A percentile compares a stretch with the other conserved stretches of the same genome.
These are phyloP conservation scores for Hassar affinis DNA, from an alignment of 2,113 vertebrate genomes.

Conservation along the genomic window DNA sequence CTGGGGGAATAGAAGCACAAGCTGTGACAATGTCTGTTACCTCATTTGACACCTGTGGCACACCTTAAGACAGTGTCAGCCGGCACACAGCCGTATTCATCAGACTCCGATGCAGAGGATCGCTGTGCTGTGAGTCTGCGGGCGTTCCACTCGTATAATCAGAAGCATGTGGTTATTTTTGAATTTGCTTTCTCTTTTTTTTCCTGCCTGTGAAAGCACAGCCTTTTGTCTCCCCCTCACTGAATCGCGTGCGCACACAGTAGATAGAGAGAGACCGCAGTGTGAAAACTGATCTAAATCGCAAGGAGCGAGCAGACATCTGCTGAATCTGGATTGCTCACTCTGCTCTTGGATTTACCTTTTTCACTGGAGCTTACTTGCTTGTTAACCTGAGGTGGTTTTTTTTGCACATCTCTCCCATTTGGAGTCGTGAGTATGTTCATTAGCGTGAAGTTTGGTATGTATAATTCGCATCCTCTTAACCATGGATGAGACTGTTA, in stretches of 20 bases:
- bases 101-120: conserved; percentile 61
- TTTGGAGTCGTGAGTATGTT: conserved; percentile 41
- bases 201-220: conserved; percentile 48
- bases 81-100: conserved; percentile 55
- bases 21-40: conserved; percentile 66
- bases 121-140: conserved; percentile 31
- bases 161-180: conserved; percentile 50
- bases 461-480: conserved; percentile 41
- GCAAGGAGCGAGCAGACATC: conserved; percentile 45
- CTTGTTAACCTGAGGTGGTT: conserved; percentile 3
- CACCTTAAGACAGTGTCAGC: conserved; percentile 50
- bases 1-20: conserved; percentile 64
- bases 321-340: conserved; percentile 30
- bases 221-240: conserved; percentile 52
- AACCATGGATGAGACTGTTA: conserved; percentile 41
- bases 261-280: conserved; percentile 49
- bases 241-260: conserved; percentile 44
- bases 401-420: conserved; percentile 21
- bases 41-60: conserved; percentile 69
- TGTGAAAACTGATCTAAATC: conserved; percentile 46
- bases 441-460: conserved; percentile 44
- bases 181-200: conserved; percentile 50
- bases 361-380: conserved; percentile 18
- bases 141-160: conserved; percentile 58
- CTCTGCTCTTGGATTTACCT: conserved; percentile 37